Percentiles rank a stretch among this genome's conserved stretches.
phyloP scores from a whole-genome alignment of 2,888 invertebrate species.

The Toxonevra muliebris region DNA sequence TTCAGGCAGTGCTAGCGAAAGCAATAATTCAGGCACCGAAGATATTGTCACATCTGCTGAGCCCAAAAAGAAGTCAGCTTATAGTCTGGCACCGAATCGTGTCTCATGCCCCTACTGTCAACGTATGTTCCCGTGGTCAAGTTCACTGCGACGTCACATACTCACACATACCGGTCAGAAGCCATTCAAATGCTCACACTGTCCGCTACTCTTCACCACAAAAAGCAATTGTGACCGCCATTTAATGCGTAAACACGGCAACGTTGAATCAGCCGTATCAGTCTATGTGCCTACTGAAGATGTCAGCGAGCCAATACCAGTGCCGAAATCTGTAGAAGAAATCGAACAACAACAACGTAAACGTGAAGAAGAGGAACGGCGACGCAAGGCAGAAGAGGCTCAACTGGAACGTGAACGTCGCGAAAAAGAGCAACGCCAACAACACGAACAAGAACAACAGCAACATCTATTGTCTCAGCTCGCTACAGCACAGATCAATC shows the following conservation, averaged over 20 bases:
- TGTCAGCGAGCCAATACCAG: constrained; percentile 62
- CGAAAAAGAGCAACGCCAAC: constrained; percentile 44
- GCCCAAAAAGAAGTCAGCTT: constrained; percentile 90
- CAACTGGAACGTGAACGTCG: constrained; percentile 49
- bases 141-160: constrained; percentile 92
- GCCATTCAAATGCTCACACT: constrained; percentile 94
- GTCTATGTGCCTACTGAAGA: constrained; percentile 67
- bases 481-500: constrained; percentile 66
- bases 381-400: constrained; percentile 50
- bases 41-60: constrained; percentile 66
- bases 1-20: constrained; percentile 80
- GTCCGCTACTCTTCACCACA: constrained; percentile 92
- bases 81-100: constrained; percentile 93
- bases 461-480: constrained; percentile 56
- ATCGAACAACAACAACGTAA: constrained; percentile 60
- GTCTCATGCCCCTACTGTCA: constrained; percentile 94
- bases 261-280: constrained; percentile 65
- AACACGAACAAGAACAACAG: constrained; percentile 42
- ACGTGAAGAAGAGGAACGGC: constrained; percentile 49
- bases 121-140: constrained; percentile 96
- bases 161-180: constrained; percentile 94
- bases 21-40: constrained; percentile 84
- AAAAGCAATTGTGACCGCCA: constrained; percentile 98
- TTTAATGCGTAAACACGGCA: constrained; percentile 85
- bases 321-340: constrained; percentile 61